Evolutionary conservation across 2,888 invertebrate species (phyloP), one percentile per base, ranked within the genome.

Genomic region (Nymphalis urticae): DNA sequence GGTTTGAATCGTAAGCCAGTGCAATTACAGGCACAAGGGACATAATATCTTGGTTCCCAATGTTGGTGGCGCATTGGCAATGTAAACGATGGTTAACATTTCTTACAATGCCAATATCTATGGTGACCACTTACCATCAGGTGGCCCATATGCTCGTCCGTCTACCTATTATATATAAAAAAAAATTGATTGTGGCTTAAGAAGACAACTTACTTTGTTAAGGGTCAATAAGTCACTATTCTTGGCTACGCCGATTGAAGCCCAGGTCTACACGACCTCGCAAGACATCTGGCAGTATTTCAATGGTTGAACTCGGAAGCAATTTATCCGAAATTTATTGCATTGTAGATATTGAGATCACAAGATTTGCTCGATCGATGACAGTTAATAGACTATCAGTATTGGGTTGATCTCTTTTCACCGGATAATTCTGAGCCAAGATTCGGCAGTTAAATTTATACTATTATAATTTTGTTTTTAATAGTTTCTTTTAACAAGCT

Each of bases 261-360:
- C 67, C 64, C 66, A 72, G 72, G 66, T 71, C 63, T 65, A 68
- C 62, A 63, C 53, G 65, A 64, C 64, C 63, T 56, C 62, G 19
- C n/a, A 50, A 62, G 58, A 68, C 70, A 69, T 84, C 84, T 85
- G 83, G 85, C 84, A 82, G 82, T 88, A 87, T 86, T 83, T 88
- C 87, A 87, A 81, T 78, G 78, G 78, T 48, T 80, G 84, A 81
- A 83, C 85, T 82, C 82, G 84, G 85, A 86, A 88, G 86, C 85
- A 82, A 87, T 88, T 86, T 79, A 73, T 77, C 68, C 61, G 70
- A 81, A 85, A 89, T 89, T 89, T 89, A 90, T 90, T 77, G 80
- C 80, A 74, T 21, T 64, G 66, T 62, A 72, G 68, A 68, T 74
- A 73, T 69, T 65, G 69, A 74, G 74, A 74, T 74, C 74, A 70